Evolutionary conservation across 2,113 vertebrate species (phyloP).

Genomic region (Varanus salvator): DNA sequence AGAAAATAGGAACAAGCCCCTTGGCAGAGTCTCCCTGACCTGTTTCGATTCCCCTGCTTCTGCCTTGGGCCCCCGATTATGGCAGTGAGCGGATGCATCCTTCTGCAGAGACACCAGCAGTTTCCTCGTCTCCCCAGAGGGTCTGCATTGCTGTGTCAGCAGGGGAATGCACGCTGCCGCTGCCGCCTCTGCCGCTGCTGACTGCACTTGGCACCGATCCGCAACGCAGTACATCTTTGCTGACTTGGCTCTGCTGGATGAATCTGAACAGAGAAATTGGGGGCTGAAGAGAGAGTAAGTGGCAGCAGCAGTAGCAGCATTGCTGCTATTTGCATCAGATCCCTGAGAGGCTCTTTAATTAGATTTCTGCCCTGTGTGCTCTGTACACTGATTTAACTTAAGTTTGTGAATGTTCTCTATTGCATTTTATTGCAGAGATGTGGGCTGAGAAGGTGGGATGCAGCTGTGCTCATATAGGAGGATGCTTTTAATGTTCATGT

Average conservation of each 20-base stretch:
- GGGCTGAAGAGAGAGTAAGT: fast-evolving
- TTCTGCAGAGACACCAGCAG: slow-evolving; percentile 50
- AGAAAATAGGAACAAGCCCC: slow-evolving; percentile 63
- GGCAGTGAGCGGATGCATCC: slow-evolving; percentile 33
- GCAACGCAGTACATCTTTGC: slow-evolving; percentile 50
- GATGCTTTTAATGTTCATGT: neutral
- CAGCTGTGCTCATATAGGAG: neutral
- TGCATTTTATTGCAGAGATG: neutral
- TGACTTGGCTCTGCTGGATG: slow-evolving; percentile 59
- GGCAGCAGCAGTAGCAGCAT: neutral
- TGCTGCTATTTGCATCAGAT: slow-evolving; percentile 33
- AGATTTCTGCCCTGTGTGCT: slow-evolving; percentile 5
- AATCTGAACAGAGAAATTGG: slow-evolving; percentile 33
- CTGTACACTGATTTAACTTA: neutral
- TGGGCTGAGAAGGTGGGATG: neutral
- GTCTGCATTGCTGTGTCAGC: slow-evolving; percentile 66
- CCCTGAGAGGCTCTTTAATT: slow-evolving; percentile 32
- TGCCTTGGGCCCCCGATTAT: slow-evolving; percentile 28
- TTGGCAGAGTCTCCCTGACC: slow-evolving; percentile 39
- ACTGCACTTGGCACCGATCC: slow-evolving; percentile 52
- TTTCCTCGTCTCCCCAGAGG: slow-evolving; percentile 46
- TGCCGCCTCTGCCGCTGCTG: slow-evolving; percentile 26
- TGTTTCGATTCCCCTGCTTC: slow-evolving; percentile 62
- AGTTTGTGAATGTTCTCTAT: neutral
- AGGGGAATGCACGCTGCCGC: slow-evolving; percentile 24